Conservation (phyloP, 2,888 invertebrate genomes). For the Apoda limacodes region DNA sequence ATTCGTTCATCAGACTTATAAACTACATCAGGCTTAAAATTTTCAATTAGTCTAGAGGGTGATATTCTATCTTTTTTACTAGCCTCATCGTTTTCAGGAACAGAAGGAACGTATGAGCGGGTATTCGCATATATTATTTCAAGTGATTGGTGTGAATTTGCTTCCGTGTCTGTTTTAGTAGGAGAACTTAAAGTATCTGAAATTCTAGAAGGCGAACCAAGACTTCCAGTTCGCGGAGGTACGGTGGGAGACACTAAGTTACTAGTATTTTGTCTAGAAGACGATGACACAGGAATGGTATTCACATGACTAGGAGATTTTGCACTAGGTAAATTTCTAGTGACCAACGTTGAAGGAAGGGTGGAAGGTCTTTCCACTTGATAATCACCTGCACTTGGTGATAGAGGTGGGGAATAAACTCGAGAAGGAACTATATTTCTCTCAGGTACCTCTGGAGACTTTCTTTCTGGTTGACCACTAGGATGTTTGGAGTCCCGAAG, state of each 20-base stretch:
- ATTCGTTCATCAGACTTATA: slow-evolving; percentile 34
- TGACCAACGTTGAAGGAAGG: slow-evolving; percentile 48
- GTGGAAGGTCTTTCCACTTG: slow-evolving; percentile 51
- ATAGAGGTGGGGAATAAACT: slow-evolving; percentile 64
- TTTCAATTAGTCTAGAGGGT: slow-evolving; percentile 15
- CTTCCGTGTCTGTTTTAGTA: slow-evolving; percentile 8
- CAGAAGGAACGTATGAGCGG: slow-evolving; percentile 34
- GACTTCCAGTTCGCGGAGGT: too few relatives aligned
- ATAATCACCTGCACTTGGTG: slow-evolving; percentile 71
- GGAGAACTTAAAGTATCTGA: slow-evolving; percentile 32
- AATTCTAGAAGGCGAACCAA: too few relatives aligned
- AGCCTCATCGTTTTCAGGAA: slow-evolving; percentile 27
- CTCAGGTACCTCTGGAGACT: slow-evolving; percentile 47
- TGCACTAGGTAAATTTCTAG: slow-evolving; percentile 40
- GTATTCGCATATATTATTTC: slow-evolving; percentile 32
- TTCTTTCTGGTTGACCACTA: slow-evolving; percentile 44
- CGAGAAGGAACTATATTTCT: slow-evolving; percentile 53
- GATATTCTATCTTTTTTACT: slow-evolving; percentile 25
- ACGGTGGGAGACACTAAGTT: slow-evolving; percentile 29
- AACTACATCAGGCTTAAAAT: slow-evolving; percentile 7
- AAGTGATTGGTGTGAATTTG: slow-evolving; percentile 23
- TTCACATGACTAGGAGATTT: slow-evolving; percentile 58
- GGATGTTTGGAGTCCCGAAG: slow-evolving; percentile 45
- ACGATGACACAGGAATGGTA: slow-evolving; percentile 37
- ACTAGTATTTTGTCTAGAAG: slow-evolving; percentile 33